Conservation (phyloP, 2,797 vertebrate genomes). For the Danio aesculapii region DNA sequence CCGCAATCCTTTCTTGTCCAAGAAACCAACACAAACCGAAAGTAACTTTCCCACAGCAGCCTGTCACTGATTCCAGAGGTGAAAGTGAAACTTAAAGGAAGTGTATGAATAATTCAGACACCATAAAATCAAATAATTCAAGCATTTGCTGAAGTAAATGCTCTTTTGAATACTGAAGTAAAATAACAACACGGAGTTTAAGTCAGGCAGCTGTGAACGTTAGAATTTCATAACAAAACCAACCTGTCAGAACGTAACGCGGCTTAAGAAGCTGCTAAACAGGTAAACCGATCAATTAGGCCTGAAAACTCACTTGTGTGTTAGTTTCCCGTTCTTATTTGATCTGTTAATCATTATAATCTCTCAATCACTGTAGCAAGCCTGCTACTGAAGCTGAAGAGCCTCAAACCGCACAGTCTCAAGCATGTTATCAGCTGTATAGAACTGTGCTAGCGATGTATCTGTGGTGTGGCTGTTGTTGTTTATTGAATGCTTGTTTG, state of each 20-base stretch:
- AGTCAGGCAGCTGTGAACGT: neutral
- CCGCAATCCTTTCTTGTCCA: neutral
- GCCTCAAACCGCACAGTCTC: neutral
- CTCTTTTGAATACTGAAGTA: too few species aligned
- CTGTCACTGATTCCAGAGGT: constrained; percentile 19
- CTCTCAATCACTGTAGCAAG: neutral
- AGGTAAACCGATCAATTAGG: neutral
- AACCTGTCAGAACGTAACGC: neutral
- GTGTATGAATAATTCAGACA: neutral
- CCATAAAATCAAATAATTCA: neutral
- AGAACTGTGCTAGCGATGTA: neutral
- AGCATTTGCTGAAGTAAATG: neutral
- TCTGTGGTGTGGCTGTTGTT: neutral
- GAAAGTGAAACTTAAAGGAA: constrained; percentile 39
- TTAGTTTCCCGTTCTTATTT: neutral
- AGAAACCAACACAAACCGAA: neutral
- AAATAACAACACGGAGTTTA: neutral
- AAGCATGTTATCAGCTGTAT: too few species aligned
- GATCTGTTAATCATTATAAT: neutral
- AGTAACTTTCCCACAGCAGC: constrained; percentile 20
- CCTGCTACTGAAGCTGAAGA: neutral
- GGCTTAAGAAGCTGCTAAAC: neutral
- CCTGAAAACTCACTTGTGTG: neutral
- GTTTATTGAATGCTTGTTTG: constrained; percentile 37
- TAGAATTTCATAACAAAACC: neutral